Conservation (phyloP, 2,797 vertebrate genomes). For the Hemitrygon akajei region DNA sequence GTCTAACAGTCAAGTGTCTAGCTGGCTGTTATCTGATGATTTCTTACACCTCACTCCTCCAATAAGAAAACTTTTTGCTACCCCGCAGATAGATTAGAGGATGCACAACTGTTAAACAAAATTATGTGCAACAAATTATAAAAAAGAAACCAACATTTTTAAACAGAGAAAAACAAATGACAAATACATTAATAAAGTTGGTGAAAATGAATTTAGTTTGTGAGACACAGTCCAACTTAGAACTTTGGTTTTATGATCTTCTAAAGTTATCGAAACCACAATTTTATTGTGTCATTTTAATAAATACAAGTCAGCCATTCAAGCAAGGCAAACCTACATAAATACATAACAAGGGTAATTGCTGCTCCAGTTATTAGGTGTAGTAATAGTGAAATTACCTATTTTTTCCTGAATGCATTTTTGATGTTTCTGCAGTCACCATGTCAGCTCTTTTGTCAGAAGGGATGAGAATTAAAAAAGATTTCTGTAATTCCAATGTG, state of each 20-base stretch:
- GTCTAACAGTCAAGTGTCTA: constrained; percentile 58
- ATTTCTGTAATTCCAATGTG: background rate
- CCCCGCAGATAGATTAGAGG: background rate
- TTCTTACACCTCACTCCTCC: constrained; percentile 48
- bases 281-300: background rate
- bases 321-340: background rate
- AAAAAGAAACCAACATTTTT: background rate
- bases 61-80: constrained; percentile 42
- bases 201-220: background rate
- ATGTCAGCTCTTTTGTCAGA: background rate
- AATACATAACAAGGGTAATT: background rate
- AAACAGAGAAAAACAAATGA: background rate
- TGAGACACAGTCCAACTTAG: background rate
- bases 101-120: background rate
- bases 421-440: background rate
- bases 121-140: background rate
- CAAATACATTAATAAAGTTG: background rate
- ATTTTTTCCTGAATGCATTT: background rate
- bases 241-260: background rate
- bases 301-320: background rate
- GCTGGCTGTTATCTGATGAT: constrained; percentile 44
- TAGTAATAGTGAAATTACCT: background rate
- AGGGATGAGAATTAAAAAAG: background rate
- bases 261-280: background rate
- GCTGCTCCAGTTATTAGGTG: background rate